Evolutionary conservation across 1,140 invertebrate genomes (phyloP).

Genomic region (Venturia canescens): DNA sequence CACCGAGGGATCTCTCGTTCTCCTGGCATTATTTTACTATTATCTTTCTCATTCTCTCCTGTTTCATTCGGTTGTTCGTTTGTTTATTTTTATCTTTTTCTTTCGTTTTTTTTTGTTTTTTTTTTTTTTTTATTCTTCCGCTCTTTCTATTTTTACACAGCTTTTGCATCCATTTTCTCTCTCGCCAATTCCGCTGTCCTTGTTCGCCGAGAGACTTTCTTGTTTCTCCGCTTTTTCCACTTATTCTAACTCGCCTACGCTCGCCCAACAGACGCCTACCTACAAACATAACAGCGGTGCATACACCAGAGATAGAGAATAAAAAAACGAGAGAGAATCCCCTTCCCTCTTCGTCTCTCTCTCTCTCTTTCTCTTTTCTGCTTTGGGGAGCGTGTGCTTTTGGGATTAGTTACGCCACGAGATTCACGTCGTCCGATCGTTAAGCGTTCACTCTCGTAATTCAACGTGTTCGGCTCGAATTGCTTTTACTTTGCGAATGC

Average conservation of each 20-base stretch:
- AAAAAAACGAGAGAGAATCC: background rate
- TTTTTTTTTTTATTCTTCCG: slow-evolving; percentile 1
- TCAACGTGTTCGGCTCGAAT: slow-evolving; percentile 50
- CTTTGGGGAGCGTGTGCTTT: slow-evolving; percentile 26
- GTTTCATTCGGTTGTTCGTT: slow-evolving; percentile 31
- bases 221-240: slow-evolving; percentile 46
- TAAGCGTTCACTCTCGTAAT: slow-evolving; percentile 53
- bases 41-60: slow-evolving; percentile 47
- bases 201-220: slow-evolving; percentile 44
- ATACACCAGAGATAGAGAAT: slow-evolving; percentile 29
- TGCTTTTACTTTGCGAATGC: slow-evolving; percentile 11
- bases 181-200: slow-evolving; percentile 27
- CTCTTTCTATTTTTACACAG: slow-evolving; percentile 29
- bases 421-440: slow-evolving; percentile 49
- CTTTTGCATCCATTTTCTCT: slow-evolving; percentile 20
- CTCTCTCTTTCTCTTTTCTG: no score
- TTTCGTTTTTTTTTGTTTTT: slow-evolving; percentile 37
- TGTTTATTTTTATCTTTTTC: slow-evolving; percentile 56
- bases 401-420: slow-evolving; percentile 49
- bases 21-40: slow-evolving; percentile 63
- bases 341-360: slow-evolving; percentile 25
- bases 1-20: slow-evolving; percentile 51
- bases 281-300: background rate
- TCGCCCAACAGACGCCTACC: slow-evolving; percentile 12
- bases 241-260: slow-evolving; percentile 44